Base-by-base conservation (phyloP, 2,113 vertebrate species). In the Neogale vison region DNA sequence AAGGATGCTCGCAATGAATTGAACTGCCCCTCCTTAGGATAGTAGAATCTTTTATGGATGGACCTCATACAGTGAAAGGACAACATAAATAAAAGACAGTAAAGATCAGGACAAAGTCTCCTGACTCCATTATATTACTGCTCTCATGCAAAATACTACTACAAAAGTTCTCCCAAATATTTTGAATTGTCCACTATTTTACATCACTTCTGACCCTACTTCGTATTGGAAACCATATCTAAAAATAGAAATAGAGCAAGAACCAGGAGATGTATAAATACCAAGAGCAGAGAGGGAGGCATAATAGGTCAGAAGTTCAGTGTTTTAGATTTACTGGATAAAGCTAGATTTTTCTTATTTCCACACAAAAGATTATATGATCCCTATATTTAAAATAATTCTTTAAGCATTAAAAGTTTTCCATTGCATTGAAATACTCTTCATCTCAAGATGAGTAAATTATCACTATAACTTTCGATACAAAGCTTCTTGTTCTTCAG, bases 401-500 rank as follows among this genome's bases (percentile, higher is more conserved):
- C 47, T 88, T 57, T 83, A 82, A 97, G 39, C 95, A 98, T 95
- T 94, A 83, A 96, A 95, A 95, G 67, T 96, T 96, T 98, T 93
- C 67, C 97, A 98, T 93, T 98, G 96, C 96, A 98, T 23, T 97
- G 96, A 98, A 98, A 98, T 92, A 96, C 39, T 96, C 88, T 97
- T 98, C 94, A 83, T 96, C 93, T 98, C 90, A 93, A 96, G 96
- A 98, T 98, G 95, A 98, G 95, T 92, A 98, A 98, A 98, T 98
- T 98, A 98, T 97, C 97, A 98, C 97, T 86, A 81, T 98, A 93
- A 97, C 87, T 96, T 98, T 98, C 95, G 96, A 97, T 97, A 98
- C 96, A 98, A 98, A 98, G 96, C 88, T 97, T 97, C 93, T 97
- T 97, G 96, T 14, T 98, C 76, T 97, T 98, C 82, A 98, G 95